Evolutionary conservation across 2,113 vertebrate genomes (phyloP).

Genomic region (Petrocephalus zakoni): DNA sequence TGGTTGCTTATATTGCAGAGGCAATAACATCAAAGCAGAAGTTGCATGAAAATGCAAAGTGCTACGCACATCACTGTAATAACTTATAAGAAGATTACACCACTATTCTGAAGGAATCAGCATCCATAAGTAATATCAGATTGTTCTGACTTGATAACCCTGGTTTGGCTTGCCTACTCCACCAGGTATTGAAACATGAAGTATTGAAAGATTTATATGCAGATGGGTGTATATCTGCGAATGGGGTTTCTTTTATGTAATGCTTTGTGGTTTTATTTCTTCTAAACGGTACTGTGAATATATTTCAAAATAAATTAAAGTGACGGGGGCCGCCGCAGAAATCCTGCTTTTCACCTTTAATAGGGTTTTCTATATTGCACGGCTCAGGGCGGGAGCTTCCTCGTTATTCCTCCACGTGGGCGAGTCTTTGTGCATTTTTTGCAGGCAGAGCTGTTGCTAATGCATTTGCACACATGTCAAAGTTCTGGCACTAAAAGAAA

Average conservation of each 20-base stretch:
- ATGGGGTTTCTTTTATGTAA: slow-evolving; percentile 30
- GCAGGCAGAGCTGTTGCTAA: slow-evolving; percentile 29
- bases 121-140: neutral
- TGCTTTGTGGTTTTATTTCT: slow-evolving; percentile 26
- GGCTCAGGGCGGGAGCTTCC: slow-evolving; percentile 38
- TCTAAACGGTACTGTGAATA: slow-evolving; percentile 30
- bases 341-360: slow-evolving; percentile 20
- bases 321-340: slow-evolving; percentile 24
- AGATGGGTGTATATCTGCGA: slow-evolving; percentile 8
- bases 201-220: slow-evolving; percentile 31
- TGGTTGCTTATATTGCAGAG: neutral
- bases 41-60: neutral
- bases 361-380: slow-evolving; percentile 17
- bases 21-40: neutral
- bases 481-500: slow-evolving; percentile 31
- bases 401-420: slow-evolving; percentile 38
- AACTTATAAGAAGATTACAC: neutral
- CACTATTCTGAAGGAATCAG: slow-evolving; percentile 1
- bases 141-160: slow-evolving; percentile 8
- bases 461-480: slow-evolving; percentile 27
- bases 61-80: neutral
- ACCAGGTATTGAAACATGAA: slow-evolving; percentile 15
- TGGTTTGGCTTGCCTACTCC: slow-evolving; percentile 20
- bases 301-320: slow-evolving; percentile 37
- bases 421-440: slow-evolving; percentile 42